Evolutionary conservation across 2,797 vertebrate genomes (phyloP).

Genomic region (Neosalanx taihuensis): DNA sequence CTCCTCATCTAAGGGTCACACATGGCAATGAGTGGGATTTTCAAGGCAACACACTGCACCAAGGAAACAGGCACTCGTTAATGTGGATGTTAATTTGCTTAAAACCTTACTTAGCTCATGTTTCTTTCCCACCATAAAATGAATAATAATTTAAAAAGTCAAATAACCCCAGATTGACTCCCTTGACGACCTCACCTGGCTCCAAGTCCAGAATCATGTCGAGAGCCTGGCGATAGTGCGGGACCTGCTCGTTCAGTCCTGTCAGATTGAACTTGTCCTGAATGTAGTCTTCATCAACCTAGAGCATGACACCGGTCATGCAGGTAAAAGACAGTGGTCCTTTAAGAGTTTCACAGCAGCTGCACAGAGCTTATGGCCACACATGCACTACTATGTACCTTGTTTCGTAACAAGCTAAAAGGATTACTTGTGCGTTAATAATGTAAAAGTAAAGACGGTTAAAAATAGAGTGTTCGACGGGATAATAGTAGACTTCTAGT

Average conservation of each 20-base stretch:
- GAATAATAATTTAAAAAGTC: too few species aligned
- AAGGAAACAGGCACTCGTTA: neutral
- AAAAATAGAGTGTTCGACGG: slow-evolving; percentile 30
- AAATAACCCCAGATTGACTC: too few species aligned
- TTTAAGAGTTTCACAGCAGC: neutral
- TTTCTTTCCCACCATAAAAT: neutral
- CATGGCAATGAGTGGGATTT: neutral
- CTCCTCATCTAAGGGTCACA: slow-evolving; percentile 79
- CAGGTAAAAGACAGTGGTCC: neutral
- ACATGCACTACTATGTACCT: slow-evolving; percentile 9
- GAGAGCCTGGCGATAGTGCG: slow-evolving; percentile 89
- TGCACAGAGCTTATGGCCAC: neutral
- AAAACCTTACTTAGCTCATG: neutral
- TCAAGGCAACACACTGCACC: neutral
- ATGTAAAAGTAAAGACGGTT: slow-evolving; percentile 20
- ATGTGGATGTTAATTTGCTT: too few species aligned
- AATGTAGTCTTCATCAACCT: slow-evolving; percentile 96
- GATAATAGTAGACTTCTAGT: slow-evolving; percentile 38
- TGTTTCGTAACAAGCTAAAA: slow-evolving; percentile 41
- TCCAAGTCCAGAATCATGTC: slow-evolving; percentile 95
- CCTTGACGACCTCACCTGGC: slow-evolving; percentile 71
- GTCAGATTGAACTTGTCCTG: slow-evolving; percentile 95
- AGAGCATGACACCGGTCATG: neutral
- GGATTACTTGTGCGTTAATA: slow-evolving; percentile 39
- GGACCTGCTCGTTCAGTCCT: slow-evolving; percentile 91